Evolutionary conservation across 1,140 invertebrate genomes (phyloP).

Genomic region (Manduca sexta): DNA sequence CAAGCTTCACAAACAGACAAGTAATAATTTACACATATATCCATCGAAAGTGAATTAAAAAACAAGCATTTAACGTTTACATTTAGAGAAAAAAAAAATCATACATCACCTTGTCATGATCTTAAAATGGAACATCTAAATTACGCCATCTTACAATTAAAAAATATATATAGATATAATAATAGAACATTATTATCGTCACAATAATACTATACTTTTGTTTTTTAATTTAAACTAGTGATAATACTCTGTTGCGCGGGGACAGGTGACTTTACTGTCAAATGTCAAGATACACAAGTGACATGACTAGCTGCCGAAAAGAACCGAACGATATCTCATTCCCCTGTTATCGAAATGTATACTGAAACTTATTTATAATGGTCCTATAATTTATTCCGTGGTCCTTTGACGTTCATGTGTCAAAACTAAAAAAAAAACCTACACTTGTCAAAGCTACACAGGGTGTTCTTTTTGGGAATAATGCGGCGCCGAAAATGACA

Average conservation of each 20-base stretch:
- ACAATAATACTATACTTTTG: constrained; percentile 47
- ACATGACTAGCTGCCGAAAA: constrained; percentile 62
- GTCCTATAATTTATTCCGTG: too few relatives aligned
- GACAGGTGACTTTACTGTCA: constrained; percentile 48
- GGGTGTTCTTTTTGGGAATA: too few relatives aligned
- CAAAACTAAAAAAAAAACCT: too few relatives aligned
- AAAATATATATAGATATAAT: constrained; percentile 38
- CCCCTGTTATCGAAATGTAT: not conserved
- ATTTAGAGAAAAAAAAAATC: constrained; percentile 26
- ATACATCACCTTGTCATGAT: constrained; percentile 67
- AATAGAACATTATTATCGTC: constrained; percentile 16
- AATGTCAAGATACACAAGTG: constrained; percentile 41
- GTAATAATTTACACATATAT: constrained; percentile 54
- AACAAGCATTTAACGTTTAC: constrained; percentile 49
- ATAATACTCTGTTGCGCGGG: constrained; percentile 55
- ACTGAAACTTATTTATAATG: too few relatives aligned
- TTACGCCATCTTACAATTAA: constrained; percentile 67
- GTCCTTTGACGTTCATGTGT: too few relatives aligned
- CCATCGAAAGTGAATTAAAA: constrained; percentile 10
- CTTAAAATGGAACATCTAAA: constrained; percentile 63
- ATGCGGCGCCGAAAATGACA: constrained; percentile 5
- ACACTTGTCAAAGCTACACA: too few relatives aligned
- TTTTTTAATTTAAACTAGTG: constrained; percentile 34
- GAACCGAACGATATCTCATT: not conserved
- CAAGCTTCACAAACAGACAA: constrained; percentile 20